A percentile compares a stretch with the other conserved stretches of the same genome.
Evolutionary conservation across 2,888 invertebrate species (phyloP).

Genomic region (Epinotia brunnichana): DNA sequence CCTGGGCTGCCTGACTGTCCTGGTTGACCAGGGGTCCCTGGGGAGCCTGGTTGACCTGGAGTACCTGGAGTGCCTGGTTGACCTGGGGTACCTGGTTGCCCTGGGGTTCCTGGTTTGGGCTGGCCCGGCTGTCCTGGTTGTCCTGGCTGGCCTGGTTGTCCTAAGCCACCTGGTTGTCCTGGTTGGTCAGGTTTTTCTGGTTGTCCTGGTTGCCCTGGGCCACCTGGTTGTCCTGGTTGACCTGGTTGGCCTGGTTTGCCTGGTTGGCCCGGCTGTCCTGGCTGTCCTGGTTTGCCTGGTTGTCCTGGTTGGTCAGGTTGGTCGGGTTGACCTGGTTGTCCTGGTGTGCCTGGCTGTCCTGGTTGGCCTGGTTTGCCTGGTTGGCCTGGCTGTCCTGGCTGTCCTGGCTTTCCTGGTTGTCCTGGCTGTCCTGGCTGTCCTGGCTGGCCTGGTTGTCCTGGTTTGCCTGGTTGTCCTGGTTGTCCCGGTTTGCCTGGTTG

Average conservation of each 20-base stretch:
- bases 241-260: not conserved
- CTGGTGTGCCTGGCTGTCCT: not conserved
- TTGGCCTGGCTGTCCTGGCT: not conserved
- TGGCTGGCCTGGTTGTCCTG: not conserved
- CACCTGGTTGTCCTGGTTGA: not conserved
- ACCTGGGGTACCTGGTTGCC: conserved; percentile 53
- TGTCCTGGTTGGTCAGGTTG: not conserved
- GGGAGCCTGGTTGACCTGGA: conserved; percentile 7
- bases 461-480: not conserved
- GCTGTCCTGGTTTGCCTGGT: not conserved
- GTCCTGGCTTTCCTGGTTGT: not conserved
- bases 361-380: not conserved
- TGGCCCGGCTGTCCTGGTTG: conserved; percentile 49
- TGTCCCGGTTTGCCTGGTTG: not conserved
- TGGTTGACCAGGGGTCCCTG: not conserved
- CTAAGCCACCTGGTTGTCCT: conserved; percentile 42
- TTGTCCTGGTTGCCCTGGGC: conserved; percentile 30
- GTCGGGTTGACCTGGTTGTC: not conserved
- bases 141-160: conserved; percentile 28
- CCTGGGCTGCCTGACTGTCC: not conserved
- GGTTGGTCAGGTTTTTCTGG: conserved; percentile 45
- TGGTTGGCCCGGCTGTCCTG: not conserved
- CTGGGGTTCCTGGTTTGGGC: conserved; percentile 49
- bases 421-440: not conserved
- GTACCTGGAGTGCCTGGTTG: conserved; percentile 1